Evolutionary conservation across 2,888 invertebrate genomes (phyloP), one percentile per base, ranked within the genome.

Genomic region (Liopterus haemorrhoidalis): DNA sequence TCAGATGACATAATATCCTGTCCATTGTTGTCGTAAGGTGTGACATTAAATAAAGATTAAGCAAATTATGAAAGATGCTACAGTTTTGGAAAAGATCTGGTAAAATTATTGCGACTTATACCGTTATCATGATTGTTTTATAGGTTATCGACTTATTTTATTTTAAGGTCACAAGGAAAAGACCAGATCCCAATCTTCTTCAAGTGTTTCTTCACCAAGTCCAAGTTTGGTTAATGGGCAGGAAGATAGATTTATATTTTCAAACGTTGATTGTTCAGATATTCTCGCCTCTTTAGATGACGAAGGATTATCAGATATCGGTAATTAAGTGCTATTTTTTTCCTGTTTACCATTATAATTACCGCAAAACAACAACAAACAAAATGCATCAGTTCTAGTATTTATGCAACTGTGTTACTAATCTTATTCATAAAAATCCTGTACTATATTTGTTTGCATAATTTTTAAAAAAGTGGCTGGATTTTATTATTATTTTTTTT

Each of bases 81-180:
- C 81, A 82, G 68, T 84, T 84, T 71, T 82, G 82, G 82, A 83
- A 80, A 69, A 83, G 80, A 70, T 72, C 80, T 71, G 79, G 81
- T 80, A 75, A 68, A 53, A 53, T 47, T 50, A 25, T 14, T 35
- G 22, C 14, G 49, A 41, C 33, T 33, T 49, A 35, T 41, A 46
- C 33, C 24, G 35, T 24, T 40, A n/a, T 38, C 36, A 41, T 28
- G 20, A 46, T 51, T 25, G 12, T 8, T 44, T 50, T 50, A 5
- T 48, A 50, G 50, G 54, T 54, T 54, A 53, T 42, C 37, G 41
- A 21, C 19, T 45, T 38, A 27, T 40, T 46, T 43, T 47, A 45
- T 18, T 19, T 58, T 47, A 54, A 61, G 60, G 59, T 54, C 57
- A 56, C 38, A 59, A 56, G 47, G 49, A 56, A 52, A 49, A 54